Conservation (phyloP, 2,113 vertebrate species). For the Alligator sinensis region DNA sequence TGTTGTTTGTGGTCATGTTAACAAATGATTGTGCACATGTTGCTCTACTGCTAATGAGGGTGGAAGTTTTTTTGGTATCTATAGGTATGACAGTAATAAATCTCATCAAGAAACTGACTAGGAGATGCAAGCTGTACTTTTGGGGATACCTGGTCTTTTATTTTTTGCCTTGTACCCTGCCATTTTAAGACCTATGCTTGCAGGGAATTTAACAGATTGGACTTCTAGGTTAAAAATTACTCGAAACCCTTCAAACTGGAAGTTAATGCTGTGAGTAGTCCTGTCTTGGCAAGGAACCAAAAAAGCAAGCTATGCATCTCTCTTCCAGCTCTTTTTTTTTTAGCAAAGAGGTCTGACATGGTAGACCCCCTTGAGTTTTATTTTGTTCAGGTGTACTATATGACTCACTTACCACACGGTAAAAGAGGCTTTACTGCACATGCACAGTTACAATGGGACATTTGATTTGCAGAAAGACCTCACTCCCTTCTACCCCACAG, state of each 20-base stretch:
- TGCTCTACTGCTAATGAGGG: not conserved
- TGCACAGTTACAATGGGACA: no score
- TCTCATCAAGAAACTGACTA: not conserved
- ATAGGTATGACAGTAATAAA: not conserved
- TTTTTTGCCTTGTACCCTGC: not conserved
- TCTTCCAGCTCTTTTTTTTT: not conserved
- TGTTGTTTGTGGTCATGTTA: not conserved
- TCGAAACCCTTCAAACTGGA: not conserved
- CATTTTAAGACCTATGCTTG: not conserved
- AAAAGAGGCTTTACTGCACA: no score
- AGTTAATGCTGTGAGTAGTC: not conserved
- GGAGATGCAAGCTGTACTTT: not conserved
- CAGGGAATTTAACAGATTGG: not conserved
- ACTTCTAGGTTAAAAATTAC: not conserved
- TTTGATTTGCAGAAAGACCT: no score
- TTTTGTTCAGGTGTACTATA: not conserved
- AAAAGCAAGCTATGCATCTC: not conserved
- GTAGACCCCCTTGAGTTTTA: not conserved
- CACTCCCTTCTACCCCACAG: no score
- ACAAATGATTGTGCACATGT: slow-evolving; percentile 19
- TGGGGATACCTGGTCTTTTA: not conserved
- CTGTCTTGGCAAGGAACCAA: not conserved
- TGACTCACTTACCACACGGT: no score
- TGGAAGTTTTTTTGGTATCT: not conserved
- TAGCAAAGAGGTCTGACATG: not conserved